Evolutionary conservation across 2,797 vertebrate genomes (phyloP).

Genomic region (Neosilurus hyrtlii): DNA sequence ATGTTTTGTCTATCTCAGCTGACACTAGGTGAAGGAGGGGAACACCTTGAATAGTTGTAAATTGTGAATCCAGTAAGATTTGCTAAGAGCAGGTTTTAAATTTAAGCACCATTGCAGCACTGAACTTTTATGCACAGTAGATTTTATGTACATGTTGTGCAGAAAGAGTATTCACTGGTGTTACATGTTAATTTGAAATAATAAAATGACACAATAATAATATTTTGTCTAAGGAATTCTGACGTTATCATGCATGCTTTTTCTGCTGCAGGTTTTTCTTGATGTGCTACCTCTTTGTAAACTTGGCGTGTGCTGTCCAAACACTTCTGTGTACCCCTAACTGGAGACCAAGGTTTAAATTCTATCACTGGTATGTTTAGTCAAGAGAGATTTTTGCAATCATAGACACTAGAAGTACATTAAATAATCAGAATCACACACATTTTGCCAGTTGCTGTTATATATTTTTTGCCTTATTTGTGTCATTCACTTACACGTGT

Average conservation of each 20-base stretch:
- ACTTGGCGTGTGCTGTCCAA: constrained; percentile 92
- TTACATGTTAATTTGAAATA: neutral
- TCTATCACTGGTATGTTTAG: constrained; percentile 85
- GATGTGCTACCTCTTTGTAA: constrained; percentile 97
- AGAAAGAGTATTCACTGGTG: neutral
- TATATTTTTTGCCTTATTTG: neutral
- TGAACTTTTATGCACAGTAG: neutral
- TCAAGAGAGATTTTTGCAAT: neutral
- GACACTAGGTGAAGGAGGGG: too few species aligned
- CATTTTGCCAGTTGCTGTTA: neutral
- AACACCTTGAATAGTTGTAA: neutral
- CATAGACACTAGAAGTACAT: neutral
- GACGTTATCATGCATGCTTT: neutral
- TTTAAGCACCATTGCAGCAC: neutral
- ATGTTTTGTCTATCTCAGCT: too few species aligned
- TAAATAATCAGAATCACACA: neutral
- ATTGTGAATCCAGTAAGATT: neutral
- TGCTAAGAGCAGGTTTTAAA: neutral
- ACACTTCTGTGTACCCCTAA: constrained; percentile 89
- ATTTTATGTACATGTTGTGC: neutral
- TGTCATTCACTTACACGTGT: neutral
- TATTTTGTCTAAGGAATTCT: neutral
- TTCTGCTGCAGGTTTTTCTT: constrained; percentile 85
- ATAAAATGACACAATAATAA: neutral
- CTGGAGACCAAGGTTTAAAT: constrained; percentile 95